Percentiles rank a stretch among this genome's conserved stretches.
phyloP scores from a whole-genome alignment of 2,113 vertebrate genomes.

The Hydropotes inermis region DNA sequence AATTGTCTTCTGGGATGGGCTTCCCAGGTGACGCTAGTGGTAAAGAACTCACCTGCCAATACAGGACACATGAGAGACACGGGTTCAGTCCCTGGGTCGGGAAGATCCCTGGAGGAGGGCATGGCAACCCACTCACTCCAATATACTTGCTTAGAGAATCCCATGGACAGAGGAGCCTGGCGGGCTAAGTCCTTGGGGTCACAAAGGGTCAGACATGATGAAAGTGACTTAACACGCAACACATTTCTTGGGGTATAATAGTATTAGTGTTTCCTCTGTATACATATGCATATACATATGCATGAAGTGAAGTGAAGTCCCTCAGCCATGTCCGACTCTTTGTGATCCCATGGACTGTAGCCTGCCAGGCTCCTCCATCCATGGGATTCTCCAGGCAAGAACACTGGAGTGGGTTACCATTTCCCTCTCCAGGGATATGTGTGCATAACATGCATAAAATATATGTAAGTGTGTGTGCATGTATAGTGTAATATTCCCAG shows the following conservation, averaged over 20 bases:
- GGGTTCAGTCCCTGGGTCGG: background rate
- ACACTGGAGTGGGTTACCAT: background rate
- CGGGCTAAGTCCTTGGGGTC: background rate
- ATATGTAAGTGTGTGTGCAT: background rate
- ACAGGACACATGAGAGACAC: background rate
- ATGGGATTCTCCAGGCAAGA: background rate
- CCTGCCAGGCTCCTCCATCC: accelerated
- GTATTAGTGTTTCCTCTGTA: background rate
- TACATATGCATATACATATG: background rate
- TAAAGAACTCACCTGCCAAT: background rate
- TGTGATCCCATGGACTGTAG: background rate
- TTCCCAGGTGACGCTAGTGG: accelerated
- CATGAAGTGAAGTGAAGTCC: background rate
- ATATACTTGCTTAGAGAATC: background rate
- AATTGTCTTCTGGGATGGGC: background rate
- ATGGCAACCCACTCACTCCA: background rate
- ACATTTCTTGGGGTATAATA: background rate
- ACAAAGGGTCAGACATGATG: background rate
- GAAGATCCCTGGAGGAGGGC: background rate
- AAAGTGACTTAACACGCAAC: background rate
- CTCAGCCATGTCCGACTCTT: background rate
- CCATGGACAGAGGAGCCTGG: background rate
- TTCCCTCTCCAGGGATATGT: background rate
- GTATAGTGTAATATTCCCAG: background rate
- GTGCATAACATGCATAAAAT: background rate